phyloP scores from a whole-genome alignment of 2,113 vertebrate species.

The Dicrurus megarhynchus region DNA sequence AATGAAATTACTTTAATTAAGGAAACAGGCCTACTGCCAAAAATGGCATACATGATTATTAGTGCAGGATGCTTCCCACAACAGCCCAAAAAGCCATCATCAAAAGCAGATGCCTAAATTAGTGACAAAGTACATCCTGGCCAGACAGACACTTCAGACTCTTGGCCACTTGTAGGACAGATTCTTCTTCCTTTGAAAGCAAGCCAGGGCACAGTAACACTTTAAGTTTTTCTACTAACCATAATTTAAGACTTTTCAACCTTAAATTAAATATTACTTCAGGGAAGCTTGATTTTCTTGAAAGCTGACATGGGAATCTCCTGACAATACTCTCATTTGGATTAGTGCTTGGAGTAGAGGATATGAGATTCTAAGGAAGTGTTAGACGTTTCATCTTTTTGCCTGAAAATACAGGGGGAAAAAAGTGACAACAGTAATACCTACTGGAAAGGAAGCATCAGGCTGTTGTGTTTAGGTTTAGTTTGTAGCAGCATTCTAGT shows the following conservation, averaged over 20 bases:
- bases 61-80: conserved; percentile 43
- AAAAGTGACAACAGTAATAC: background rate
- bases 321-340: background rate
- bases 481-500: background rate
- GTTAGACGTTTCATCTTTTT: conserved; percentile 1
- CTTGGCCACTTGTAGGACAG: background rate
- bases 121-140: conserved; percentile 15
- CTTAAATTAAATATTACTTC: background rate
- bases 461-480: background rate
- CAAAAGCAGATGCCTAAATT: conserved; percentile 58
- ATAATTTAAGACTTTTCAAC: background rate
- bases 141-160: conserved; percentile 29
- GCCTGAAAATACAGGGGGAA: background rate
- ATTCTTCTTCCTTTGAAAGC: conserved; percentile 22
- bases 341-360: background rate
- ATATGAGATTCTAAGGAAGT: background rate
- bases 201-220: background rate
- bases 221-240: background rate
- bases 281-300: background rate
- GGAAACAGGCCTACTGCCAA: conserved; percentile 54
- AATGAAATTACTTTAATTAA: conserved; percentile 62
- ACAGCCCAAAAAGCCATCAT: conserved; percentile 37
- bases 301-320: background rate
- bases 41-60: conserved; percentile 45
- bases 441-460: background rate